Base-by-base conservation (phyloP, 2,113 vertebrate species). In the Tachysurus fulvidraco region DNA sequence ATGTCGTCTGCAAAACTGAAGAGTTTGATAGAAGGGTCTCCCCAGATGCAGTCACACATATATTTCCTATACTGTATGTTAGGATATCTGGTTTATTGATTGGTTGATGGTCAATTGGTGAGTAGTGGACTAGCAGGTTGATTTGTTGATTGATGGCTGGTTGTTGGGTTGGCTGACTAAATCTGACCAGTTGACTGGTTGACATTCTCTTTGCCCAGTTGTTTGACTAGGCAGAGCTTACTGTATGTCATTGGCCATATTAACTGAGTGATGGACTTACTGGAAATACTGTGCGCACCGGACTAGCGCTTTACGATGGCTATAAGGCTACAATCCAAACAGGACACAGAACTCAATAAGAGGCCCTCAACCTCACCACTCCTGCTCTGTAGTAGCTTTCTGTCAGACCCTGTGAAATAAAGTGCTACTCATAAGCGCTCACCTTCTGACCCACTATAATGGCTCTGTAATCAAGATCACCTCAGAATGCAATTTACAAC, bases 331-430 rank as follows among this genome's bases (percentile, higher is more conserved):
- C 36, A 79, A 81, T 21, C n/a, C 25, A 21, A 44, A 52, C 60
- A 50, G 67, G 30, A 74, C 60, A 41, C n/a, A 71, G 59, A 41
- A 65, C 50, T 76, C 87, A 67, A 82, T 44, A 25, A 65, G 19
- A 57, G 30, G 19, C n/a, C 71, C 19, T 46, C 86, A 86, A 77
- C 17, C 30, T 85, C 71, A 30, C 67, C 60, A 59, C 59, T 82
- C 93, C 91, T 91, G 88, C 90, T 90, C 91, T 89, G 90, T 88
- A 93, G 93, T 90, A 92, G 92, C 92, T 90, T 91, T 88, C 92
- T 94, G 93, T 94, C 93, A 92, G 91, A 89, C 73, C 25, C 89
- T 88, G 91, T 94, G 91, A 93, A 83, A 90, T 89, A 76, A 50
- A 73, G n/a, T n/a, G 60, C 83, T 85, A 50, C 36, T 88, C 85